Conservation (phyloP, 2,113 vertebrate species). For the Pristiophorus japonicus region DNA sequence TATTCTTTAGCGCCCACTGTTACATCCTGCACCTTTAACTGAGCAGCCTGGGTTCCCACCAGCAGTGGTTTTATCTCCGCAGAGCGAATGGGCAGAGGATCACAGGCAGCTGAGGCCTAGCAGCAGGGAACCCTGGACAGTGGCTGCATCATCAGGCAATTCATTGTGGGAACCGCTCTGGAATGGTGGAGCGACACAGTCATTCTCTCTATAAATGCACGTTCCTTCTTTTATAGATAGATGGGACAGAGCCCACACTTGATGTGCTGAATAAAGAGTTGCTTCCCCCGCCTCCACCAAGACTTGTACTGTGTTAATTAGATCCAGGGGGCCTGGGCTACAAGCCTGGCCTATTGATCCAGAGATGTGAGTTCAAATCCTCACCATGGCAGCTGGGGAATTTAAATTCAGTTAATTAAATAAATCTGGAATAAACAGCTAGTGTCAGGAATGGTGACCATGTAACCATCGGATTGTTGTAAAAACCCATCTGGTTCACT, state of each 20-base stretch:
- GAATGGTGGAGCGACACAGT: background rate
- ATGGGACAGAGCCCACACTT: background rate
- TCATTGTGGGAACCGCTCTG: background rate
- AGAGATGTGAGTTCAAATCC: no score
- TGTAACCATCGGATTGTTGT: no score
- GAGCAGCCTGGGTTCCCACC: no score
- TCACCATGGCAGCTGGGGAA: no score
- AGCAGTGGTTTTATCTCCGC: background rate
- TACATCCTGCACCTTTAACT: background rate
- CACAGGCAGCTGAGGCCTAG: no score
- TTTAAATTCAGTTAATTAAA: no score
- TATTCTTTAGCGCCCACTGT: background rate
- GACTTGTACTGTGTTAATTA: background rate
- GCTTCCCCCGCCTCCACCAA: background rate
- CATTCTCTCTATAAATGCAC: background rate
- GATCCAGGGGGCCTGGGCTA: no score
- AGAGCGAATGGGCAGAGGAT: background rate
- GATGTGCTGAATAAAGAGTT: background rate
- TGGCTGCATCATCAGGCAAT: background rate
- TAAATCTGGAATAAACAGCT: no score
- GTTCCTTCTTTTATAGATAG: background rate
- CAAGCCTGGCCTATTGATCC: no score
- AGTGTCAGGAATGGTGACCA: no score
- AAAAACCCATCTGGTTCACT: no score
- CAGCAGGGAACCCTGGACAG: background rate